phyloP scores from a whole-genome alignment of 2,888 invertebrate species.

The Drosophila bunnanda region DNA sequence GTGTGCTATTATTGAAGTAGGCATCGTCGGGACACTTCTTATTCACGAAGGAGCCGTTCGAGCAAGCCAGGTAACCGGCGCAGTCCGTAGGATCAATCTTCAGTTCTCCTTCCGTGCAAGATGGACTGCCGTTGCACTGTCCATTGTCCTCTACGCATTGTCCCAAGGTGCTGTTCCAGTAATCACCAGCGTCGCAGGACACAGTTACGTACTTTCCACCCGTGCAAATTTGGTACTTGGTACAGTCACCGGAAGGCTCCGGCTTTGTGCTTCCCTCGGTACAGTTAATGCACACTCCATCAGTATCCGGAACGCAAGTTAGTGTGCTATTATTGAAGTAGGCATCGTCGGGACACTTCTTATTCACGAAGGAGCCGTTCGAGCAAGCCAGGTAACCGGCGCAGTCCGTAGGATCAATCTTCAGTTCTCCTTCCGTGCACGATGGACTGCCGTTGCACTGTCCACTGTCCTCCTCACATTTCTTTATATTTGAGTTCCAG shows the following conservation, averaged over 20 bases:
- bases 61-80: conserved; percentile 54
- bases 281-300: conserved; percentile 32
- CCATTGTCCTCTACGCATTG: conserved; percentile 35
- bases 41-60: conserved; percentile 7
- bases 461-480: conserved; percentile 41
- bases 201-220: conserved; percentile 21
- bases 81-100: conserved; percentile 32
- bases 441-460: conserved; percentile 37
- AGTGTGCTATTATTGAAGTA: conserved; percentile 20
- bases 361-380: conserved; percentile 7
- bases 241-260: conserved; percentile 24
- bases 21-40: conserved; percentile 6
- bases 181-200: conserved; percentile 10
- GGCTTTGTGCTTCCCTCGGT: conserved; percentile 20
- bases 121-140: conserved; percentile 35
- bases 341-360: conserved; percentile 4
- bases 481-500: neutral
- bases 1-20: conserved; percentile 20
- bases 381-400: conserved; percentile 54
- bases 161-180: conserved; percentile 4
- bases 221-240: conserved; percentile 27
- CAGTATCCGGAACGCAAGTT: conserved; percentile 23
- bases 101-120: conserved; percentile 38
- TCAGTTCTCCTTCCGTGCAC: conserved; percentile 35
- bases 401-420: conserved; percentile 35